Percentiles rank a stretch among this genome's conserved stretches.
Conservation (phyloP, 92 coral and sea anemone species). For the Epizoanthus rinbou region DNA sequence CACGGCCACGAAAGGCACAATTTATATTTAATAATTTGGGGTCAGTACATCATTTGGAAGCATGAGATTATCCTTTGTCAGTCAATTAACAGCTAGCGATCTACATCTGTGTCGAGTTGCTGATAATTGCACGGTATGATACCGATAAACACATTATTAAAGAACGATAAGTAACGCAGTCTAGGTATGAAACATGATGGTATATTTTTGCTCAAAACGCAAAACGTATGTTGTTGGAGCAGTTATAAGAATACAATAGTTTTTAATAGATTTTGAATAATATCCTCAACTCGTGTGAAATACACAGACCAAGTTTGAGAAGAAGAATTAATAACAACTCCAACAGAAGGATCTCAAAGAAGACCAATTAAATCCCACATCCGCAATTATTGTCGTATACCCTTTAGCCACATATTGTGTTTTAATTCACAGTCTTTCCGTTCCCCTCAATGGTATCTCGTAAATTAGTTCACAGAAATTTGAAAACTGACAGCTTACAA, state of each 20-base stretch:
- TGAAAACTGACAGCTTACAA: conserved; percentile 7
- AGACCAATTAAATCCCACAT: conserved; percentile 32
- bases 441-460: conserved; percentile 33
- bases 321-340: background rate
- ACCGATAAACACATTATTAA: no score
- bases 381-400: conserved; percentile 23
- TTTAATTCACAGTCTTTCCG: conserved; percentile 5
- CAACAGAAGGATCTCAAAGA: conserved; percentile 20
- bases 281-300: conserved; percentile 40
- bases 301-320: conserved; percentile 22
- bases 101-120: background rate
- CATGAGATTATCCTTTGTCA: background rate
- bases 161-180: background rate
- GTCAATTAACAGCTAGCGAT: background rate
- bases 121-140: background rate
- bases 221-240: background rate
- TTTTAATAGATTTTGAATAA: background rate
- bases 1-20: background rate
- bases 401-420: background rate
- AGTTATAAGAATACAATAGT: background rate
- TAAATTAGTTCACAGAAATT: conserved; percentile 38
- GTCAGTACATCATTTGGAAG: background rate
- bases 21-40: background rate
- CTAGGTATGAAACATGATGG: background rate
- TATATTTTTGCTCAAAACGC: background rate